Evolutionary conservation across 2,888 invertebrate species (phyloP).

Genomic region (Azorinus chamasolen): DNA sequence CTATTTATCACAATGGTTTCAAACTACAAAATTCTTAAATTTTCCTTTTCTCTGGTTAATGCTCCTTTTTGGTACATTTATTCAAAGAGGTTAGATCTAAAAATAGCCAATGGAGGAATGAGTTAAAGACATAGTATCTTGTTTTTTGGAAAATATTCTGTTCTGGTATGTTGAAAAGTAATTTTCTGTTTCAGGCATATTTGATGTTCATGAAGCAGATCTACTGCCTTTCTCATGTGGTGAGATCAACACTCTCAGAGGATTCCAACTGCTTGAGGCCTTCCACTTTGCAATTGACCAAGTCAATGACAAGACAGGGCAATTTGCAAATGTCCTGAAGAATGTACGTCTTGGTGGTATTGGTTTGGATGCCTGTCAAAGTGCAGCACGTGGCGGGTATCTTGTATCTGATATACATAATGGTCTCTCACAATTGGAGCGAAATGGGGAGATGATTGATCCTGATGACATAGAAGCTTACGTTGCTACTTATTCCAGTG

Average conservation of each 20-base stretch:
- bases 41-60: too few species aligned
- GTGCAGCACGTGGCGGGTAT: constrained; percentile 76
- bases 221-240: constrained; percentile 81
- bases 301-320: constrained; percentile 81
- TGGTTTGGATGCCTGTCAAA: constrained; percentile 82
- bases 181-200: constrained; percentile 73
- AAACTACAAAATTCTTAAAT: too few species aligned
- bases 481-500: constrained; percentile 78
- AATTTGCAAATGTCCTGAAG: constrained; percentile 75
- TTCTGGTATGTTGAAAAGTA: background rate
- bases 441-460: constrained; percentile 68
- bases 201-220: constrained; percentile 81
- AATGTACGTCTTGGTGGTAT: constrained; percentile 81
- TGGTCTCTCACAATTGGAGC: constrained; percentile 66
- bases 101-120: too few species aligned
- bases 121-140: too few species aligned
- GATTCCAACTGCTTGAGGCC: constrained; percentile 82
- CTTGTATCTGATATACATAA: constrained; percentile 83
- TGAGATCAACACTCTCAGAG: constrained; percentile 77
- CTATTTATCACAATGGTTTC: too few species aligned
- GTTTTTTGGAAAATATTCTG: too few species aligned
- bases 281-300: constrained; percentile 82
- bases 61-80: too few species aligned
- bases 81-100: too few species aligned
- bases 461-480: constrained; percentile 79